These are phyloP conservation scores for Onychostruthus taczanowskii DNA, from an alignment of 2,113 vertebrate species.

Conservation along the genomic window DNA sequence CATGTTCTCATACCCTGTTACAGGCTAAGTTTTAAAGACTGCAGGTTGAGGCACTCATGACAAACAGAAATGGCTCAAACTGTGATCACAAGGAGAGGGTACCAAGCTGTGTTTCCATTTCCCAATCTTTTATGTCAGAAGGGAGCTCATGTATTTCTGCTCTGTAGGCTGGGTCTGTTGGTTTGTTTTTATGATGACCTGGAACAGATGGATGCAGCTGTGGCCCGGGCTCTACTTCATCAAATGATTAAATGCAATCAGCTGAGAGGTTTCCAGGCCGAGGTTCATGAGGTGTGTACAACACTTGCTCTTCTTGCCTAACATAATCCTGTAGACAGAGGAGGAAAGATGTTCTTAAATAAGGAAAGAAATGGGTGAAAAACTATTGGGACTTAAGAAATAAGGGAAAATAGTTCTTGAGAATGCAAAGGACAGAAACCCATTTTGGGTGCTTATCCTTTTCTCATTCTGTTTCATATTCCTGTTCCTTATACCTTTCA, in stretches of 20 bases:
- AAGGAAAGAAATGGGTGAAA: neutral
- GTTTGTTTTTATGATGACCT: slow-evolving; percentile 80
- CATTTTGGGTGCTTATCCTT: neutral
- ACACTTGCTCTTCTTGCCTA: neutral
- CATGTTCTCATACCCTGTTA: neutral
- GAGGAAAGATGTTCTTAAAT: neutral
- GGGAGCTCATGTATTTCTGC: neutral
- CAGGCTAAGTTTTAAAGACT: neutral
- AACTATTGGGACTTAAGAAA: neutral
- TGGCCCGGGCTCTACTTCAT: slow-evolving; percentile 78
- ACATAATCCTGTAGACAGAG: neutral
- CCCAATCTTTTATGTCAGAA: neutral
- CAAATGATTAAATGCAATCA: slow-evolving; percentile 84
- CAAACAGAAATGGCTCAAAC: neutral
- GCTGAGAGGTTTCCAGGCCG: slow-evolving; percentile 69
- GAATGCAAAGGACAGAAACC: neutral
- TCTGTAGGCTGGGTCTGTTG: slow-evolving; percentile 75
- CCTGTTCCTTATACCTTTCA: neutral
- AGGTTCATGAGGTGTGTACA: slow-evolving; percentile 74
- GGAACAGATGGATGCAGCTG: slow-evolving; percentile 67
- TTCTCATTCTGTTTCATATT: neutral
- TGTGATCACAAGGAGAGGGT: neutral
- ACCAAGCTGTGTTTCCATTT: neutral
- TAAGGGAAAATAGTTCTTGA: neutral
- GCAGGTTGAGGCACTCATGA: neutral